Percentiles rank a stretch among this genome's conserved stretches.
These are phyloP conservation scores for Brachyalestes nurse DNA, from an alignment of 2,797 vertebrate species.

Conservation along the genomic window DNA sequence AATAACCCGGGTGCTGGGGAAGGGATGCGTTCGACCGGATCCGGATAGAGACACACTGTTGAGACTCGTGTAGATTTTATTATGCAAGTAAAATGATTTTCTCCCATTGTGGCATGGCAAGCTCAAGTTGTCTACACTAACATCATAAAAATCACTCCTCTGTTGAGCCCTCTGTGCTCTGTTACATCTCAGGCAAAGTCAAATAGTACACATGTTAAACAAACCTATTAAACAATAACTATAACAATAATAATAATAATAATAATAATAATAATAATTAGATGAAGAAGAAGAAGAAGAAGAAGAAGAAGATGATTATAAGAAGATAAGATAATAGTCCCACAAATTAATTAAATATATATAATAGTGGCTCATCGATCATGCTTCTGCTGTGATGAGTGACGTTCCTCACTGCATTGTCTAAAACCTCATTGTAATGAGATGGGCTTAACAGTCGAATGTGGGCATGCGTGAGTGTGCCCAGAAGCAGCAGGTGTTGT, in stretches of 20 bases:
- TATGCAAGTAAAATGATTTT: conserved; percentile 82
- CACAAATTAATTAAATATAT: no score
- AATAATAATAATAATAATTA: neutral
- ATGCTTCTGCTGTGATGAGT: conserved; percentile 32
- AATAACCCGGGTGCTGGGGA: conserved; percentile 74
- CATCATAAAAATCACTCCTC: conserved; percentile 61
- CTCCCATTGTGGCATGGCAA: conserved; percentile 73
- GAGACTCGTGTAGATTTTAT: conserved; percentile 82
- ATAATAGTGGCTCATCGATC: conserved; percentile 29
- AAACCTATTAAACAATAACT: neutral
- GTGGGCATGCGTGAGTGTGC: conserved; percentile 16
- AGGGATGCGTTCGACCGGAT: conserved; percentile 77
- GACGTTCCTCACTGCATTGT: conserved; percentile 27
- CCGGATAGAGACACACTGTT: conserved; percentile 72
- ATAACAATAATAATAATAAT: neutral
- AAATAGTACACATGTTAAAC: conserved; percentile 25
- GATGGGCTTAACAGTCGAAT: conserved; percentile 34
- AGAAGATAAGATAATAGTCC: no score
- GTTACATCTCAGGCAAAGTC: conserved; percentile 25
- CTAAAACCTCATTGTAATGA: conserved; percentile 42
- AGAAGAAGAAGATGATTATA: neutral
- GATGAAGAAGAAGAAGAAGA: no score
- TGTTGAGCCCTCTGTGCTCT: conserved; percentile 1
- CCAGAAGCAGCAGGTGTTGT: conserved; percentile 40
- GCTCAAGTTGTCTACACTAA: conserved; percentile 75